Base-by-base conservation (phyloP, 1,140 invertebrate genomes). In the Drosophila sproati region DNA sequence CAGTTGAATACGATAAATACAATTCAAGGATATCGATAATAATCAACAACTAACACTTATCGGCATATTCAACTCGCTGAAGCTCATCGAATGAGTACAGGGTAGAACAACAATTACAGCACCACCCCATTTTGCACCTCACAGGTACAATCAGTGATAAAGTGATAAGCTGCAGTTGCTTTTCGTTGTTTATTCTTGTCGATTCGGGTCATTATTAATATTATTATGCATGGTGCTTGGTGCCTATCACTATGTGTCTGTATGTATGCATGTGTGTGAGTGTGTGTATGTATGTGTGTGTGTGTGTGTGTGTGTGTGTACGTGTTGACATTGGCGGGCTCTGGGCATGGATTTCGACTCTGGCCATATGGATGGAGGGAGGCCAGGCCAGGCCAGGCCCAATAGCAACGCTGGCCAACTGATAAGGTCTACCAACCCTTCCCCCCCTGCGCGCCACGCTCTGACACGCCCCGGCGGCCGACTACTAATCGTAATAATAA, bases 141-240 rank as follows among this genome's bases (percentile, higher is more conserved):
- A 20, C 20, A 20, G 20, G 20, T 20, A 20, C 20, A 20, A 20
- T 20, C 20, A 20, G 20, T 20, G 20, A 20, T 20, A 20, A 20
- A 20, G 20, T 20, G 71, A 73, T 73, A 73, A 73, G 64, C 64
- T 73, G 71, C 71, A 69, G 29, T 54, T 70, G 57, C 29, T 62
- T 63, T 12, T 61, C 41, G 56, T 43, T 69, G 4, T 54, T 56
- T 75, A 34, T 59, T 73, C 28, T 43, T 73, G 12, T 45, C 41
- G n/a, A 8, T 55, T 39, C 31, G 20, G 50, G 12, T 32, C 59
- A 66, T 66, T 73, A 73, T 59, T 20, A 20, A 0, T 50, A 50
- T 50, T 10, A 52, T 41, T 69, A 62, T 74, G 57, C 57, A 60
- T 60, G 57, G 39, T 41, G 39, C 10, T 1, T 3, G 32, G 3